Conservation (phyloP, 2,113 vertebrate species). For the zebrafish (Danio rerio) region DNA sequence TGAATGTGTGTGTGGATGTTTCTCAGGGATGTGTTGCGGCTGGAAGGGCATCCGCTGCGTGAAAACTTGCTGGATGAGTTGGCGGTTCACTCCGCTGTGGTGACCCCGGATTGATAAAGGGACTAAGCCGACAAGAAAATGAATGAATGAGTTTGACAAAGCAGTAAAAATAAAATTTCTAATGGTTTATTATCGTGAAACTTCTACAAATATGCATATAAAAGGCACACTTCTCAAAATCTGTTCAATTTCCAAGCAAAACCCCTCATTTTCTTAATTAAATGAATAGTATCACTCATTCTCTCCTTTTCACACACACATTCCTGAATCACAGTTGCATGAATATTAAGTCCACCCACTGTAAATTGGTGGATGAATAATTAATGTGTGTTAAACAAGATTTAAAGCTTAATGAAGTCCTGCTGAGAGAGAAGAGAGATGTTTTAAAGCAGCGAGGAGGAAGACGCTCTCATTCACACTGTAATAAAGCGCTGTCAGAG, state of each 20-base stretch:
- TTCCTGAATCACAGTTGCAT: background rate
- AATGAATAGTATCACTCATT: background rate
- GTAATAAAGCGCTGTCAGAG: background rate
- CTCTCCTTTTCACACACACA: background rate
- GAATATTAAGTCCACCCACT: background rate
- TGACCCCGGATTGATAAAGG: no score
- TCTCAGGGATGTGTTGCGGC: no score
- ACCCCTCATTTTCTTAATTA: background rate
- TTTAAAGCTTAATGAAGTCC: constrained; percentile 21
- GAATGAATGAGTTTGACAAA: no score
- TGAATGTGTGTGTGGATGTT: no score
- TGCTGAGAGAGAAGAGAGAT: background rate
- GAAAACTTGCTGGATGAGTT: no score
- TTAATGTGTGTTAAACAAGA: background rate
- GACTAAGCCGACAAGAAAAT: no score
- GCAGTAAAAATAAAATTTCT: no score
- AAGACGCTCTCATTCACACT: background rate
- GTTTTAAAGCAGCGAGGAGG: background rate
- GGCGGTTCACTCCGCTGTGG: no score
- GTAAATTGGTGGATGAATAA: constrained; percentile 20
- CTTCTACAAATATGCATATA: no score
- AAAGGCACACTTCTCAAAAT: no score
- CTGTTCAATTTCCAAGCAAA: background rate
- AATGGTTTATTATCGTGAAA: no score
- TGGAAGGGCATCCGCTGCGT: no score